A percentile compares a stretch with the other conserved stretches of the same genome.
These are phyloP conservation scores for Rattus rattus DNA, from an alignment of 2,113 vertebrate species.

Conservation along the genomic window DNA sequence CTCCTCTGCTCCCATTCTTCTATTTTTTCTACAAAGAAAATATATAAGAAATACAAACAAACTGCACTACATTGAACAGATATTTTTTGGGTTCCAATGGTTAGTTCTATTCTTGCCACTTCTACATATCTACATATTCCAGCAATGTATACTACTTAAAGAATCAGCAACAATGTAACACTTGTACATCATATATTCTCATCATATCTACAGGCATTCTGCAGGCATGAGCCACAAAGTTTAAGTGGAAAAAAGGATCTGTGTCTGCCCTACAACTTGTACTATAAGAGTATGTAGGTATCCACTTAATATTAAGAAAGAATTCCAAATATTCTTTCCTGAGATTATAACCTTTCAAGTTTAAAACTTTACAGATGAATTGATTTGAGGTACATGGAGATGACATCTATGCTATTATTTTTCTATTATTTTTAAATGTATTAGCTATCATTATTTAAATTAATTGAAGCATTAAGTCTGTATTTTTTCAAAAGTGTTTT, in stretches of 20 bases:
- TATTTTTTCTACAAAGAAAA: slow-evolving; percentile 14
- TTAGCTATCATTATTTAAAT: slow-evolving; percentile 54
- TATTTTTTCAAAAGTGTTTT: slow-evolving; percentile 46
- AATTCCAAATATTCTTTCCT: slow-evolving; percentile 63
- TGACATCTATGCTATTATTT: slow-evolving; percentile 21
- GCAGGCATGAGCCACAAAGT: slow-evolving; percentile 32
- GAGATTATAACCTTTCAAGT: slow-evolving; percentile 44
- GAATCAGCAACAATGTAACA: slow-evolving; percentile 50
- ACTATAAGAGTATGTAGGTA: slow-evolving; percentile 17
- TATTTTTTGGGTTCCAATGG: slow-evolving; percentile 63
- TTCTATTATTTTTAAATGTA: slow-evolving; percentile 23
- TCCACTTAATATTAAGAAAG: slow-evolving; percentile 1
- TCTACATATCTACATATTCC: slow-evolving; percentile 50
- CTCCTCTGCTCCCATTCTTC: not conserved
- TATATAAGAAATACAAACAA: slow-evolving; percentile 36
- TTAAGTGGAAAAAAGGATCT: slow-evolving; percentile 58
- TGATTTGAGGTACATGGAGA: slow-evolving; percentile 20
- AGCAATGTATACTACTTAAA: slow-evolving; percentile 58
- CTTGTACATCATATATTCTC: slow-evolving; percentile 58
- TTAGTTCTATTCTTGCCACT: slow-evolving; percentile 25
- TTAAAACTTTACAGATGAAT: slow-evolving; percentile 6
- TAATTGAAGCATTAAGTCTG: slow-evolving; percentile 30
- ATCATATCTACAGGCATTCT: slow-evolving; percentile 53
- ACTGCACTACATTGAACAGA: slow-evolving; percentile 4
- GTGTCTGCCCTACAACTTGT: slow-evolving; percentile 35